Evolutionary conservation across 1,140 invertebrate species (phyloP).

Genomic region (Hylaeus anthracinus): DNA sequence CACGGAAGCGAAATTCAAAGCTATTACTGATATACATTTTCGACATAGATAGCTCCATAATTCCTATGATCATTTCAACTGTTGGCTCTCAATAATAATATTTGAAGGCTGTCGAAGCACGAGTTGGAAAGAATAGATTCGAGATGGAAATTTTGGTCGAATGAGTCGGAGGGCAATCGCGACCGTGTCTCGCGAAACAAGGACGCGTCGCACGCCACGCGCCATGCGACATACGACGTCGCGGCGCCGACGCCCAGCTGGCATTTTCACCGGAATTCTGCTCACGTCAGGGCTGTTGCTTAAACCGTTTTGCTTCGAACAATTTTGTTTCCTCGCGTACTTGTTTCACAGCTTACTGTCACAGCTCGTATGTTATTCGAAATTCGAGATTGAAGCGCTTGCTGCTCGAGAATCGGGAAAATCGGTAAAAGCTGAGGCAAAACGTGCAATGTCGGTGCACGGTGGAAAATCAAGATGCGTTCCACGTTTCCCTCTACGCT

Average conservation of each 20-base stretch:
- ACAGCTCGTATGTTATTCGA: not conserved
- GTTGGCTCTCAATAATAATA: too few relatives aligned
- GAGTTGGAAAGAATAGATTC: too few relatives aligned
- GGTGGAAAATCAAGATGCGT: not conserved
- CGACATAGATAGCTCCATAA: too few relatives aligned
- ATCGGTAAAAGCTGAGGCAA: not conserved
- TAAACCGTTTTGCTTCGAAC: too few relatives aligned
- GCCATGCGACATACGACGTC: constrained; percentile 53
- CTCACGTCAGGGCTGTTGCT: not conserved
- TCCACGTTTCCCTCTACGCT: not conserved
- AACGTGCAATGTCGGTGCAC: not conserved
- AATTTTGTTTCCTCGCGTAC: not conserved
- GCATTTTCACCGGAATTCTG: too few relatives aligned
- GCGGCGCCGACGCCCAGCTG: not conserved
- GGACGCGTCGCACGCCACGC: constrained; percentile 55
- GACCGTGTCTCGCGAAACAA: constrained; percentile 55
- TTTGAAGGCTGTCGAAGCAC: too few relatives aligned
- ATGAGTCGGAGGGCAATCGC: constrained; percentile 1
- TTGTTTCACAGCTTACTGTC: too few relatives aligned
- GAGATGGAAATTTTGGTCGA: too few relatives aligned
- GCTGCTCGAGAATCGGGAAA: too few relatives aligned
- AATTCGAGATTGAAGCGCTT: too few relatives aligned
- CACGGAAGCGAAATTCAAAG: not conserved
- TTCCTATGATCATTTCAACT: too few relatives aligned
- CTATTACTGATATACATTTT: too few relatives aligned